Evolutionary conservation across 2,113 vertebrate genomes (phyloP), one percentile per base, ranked within the genome.

Genomic region (Xenotilapia caudafasciata): DNA sequence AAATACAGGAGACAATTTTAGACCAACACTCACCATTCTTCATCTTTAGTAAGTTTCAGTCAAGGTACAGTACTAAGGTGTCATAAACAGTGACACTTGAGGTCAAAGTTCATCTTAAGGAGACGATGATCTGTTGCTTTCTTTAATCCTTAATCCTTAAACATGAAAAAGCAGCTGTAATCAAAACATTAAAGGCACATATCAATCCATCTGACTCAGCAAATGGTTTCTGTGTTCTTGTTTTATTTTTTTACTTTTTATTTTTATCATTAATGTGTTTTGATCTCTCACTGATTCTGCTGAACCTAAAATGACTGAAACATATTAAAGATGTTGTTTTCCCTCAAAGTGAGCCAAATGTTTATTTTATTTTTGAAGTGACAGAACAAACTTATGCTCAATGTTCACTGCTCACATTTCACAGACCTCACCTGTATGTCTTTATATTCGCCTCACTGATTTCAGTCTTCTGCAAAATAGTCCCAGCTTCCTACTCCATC

Each of bases 301-400:
- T 55, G 54, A 55, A 56, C 54, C 21, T 56, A 56, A 26, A 56
- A 9, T 28, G 23, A 15, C 55, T 15, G 55, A 58, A 58, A 58
- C 55, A 28, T 28, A 28, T 4, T 58, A 58, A 58, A 28, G 13
- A 58, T 15, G 26, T 28, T 28, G 55, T 58, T 58, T 28, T 28
- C 55, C 26, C 55, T 58, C 26, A 5, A 0, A 2, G 55, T 28
- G 55, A 58, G 0, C 55, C 26, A 58, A 28, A 58, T 28, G 13
- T 9, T 58, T 58, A 15, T 58, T 28, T 58, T 28, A 58, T 58
- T 28, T 58, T 58, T 58, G 55, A 58, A 1, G 56, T 58, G 56
- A 58, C 26, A 17, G 0, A 58, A 58, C 55, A 28, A 9, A 15
- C 3, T 58, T 28, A 58, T 28, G 26, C 3, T 58, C 55, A 28